These are phyloP conservation scores for Drosophila stalkeri DNA, from an alignment of 2,888 invertebrate species.

Conservation along the genomic window DNA sequence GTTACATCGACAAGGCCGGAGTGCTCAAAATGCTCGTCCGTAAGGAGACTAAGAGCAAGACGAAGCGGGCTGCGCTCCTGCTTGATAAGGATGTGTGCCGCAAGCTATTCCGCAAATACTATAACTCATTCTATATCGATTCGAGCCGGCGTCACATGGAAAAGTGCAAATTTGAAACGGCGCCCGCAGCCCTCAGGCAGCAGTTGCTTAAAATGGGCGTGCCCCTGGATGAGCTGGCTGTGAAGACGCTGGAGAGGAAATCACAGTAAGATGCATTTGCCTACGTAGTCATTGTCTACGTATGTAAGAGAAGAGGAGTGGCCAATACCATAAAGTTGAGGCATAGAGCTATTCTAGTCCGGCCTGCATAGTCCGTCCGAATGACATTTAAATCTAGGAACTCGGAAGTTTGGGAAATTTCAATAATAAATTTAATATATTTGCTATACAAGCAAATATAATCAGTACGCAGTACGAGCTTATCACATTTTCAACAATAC, in stretches of 20 bases:
- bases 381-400: background rate
- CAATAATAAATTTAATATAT: background rate
- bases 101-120: conserved; percentile 25
- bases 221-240: conserved; percentile 27
- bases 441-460: background rate
- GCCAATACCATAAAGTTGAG: no score
- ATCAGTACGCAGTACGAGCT: no score
- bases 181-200: background rate
- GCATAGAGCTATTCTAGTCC: no score
- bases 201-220: conserved; percentile 17
- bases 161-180: conserved; percentile 5
- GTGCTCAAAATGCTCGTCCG: background rate
- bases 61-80: background rate
- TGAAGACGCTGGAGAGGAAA: background rate
- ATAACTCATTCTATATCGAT: conserved; percentile 41
- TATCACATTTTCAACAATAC: background rate
- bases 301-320: no score
- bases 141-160: conserved; percentile 9
- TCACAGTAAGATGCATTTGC: background rate
- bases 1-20: conserved; percentile 18
- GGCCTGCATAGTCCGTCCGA: background rate
- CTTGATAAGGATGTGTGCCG: background rate
- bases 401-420: no score
- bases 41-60: background rate
- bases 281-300: background rate